Evolutionary conservation across 2,797 vertebrate species (phyloP).

Genomic region (Hybognathus amarus): DNA sequence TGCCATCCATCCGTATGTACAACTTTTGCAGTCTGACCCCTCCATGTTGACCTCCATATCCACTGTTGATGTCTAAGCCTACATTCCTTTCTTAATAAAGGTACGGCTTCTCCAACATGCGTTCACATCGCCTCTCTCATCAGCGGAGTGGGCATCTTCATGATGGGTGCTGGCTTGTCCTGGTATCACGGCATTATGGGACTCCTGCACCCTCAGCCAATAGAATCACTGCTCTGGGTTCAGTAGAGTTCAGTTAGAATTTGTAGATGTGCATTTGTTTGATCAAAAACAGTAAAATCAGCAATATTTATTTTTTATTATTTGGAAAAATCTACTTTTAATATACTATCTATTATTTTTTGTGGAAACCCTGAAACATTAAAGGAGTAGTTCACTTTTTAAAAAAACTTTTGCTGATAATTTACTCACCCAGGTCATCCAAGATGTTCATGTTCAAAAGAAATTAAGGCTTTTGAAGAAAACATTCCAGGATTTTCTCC

Average conservation of each 20-base stretch:
- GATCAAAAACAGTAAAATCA: not conserved
- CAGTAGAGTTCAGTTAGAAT: constrained; percentile 54
- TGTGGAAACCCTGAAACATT: not conserved
- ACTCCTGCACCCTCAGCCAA: constrained; percentile 91
- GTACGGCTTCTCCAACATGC: constrained; percentile 99
- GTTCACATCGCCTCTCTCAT: constrained; percentile 98
- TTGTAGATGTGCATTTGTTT: not conserved
- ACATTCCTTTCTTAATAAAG: constrained; percentile 68
- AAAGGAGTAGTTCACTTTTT: too few species aligned
- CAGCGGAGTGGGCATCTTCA: constrained; percentile 98
- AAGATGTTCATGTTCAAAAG: too few species aligned
- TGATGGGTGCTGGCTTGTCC: constrained; percentile 98
- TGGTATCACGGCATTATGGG: constrained; percentile 99
- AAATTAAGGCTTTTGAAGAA: too few species aligned
- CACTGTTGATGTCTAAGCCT: not conserved
- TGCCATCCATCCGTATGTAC: constrained; percentile 91
- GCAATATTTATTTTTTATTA: not conserved
- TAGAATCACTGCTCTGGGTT: constrained; percentile 96
- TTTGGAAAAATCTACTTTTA: too few species aligned
- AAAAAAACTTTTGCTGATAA: too few species aligned
- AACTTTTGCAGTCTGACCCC: not conserved
- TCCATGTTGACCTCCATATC: not conserved
- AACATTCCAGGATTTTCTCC: too few species aligned
- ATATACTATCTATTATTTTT: too few species aligned
- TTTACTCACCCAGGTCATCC: too few species aligned